Conservation (phyloP, 2,888 invertebrate genomes). For the Drosophila diplacantha region DNA sequence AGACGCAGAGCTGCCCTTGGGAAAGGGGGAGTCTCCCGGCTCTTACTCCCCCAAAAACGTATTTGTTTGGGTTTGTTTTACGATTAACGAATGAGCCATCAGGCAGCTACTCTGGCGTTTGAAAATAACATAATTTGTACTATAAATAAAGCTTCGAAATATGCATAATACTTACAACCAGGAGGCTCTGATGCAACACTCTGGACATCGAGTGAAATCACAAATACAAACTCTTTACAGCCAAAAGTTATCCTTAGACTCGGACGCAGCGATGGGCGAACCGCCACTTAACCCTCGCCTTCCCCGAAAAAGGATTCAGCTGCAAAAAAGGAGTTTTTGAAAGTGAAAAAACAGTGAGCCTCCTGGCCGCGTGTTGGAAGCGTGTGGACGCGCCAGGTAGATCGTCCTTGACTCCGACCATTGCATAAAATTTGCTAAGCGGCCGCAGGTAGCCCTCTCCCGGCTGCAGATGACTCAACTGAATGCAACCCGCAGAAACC, state of each 20-base stretch:
- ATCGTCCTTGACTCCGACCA: conserved; percentile 54
- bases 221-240: background rate
- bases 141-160: too few species aligned
- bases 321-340: conserved; percentile 41
- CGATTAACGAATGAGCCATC: conserved; percentile 38
- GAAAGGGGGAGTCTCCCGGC: background rate
- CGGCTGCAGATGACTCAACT: conserved; percentile 61
- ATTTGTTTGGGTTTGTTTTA: conserved; percentile 13
- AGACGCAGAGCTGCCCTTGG: background rate
- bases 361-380: conserved; percentile 63
- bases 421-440: conserved; percentile 60
- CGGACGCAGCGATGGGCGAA: background rate
- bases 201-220: too few species aligned
- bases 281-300: background rate
- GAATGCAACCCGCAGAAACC: conserved; percentile 68
- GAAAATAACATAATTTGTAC: background rate
- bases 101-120: conserved; percentile 25
- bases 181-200: background rate
- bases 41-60: too few species aligned
- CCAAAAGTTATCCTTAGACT: too few species aligned
- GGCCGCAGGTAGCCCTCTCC: conserved; percentile 47
- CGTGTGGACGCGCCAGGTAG: conserved; percentile 56
- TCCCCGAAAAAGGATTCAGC: conserved; percentile 24
- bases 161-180: too few species aligned
- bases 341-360: conserved; percentile 43